A percentile compares a stretch with the other conserved stretches of the same genome.
These are phyloP conservation scores for Ginglymostoma cirratum DNA, from an alignment of 2,113 vertebrate genomes.

Conservation along the genomic window DNA sequence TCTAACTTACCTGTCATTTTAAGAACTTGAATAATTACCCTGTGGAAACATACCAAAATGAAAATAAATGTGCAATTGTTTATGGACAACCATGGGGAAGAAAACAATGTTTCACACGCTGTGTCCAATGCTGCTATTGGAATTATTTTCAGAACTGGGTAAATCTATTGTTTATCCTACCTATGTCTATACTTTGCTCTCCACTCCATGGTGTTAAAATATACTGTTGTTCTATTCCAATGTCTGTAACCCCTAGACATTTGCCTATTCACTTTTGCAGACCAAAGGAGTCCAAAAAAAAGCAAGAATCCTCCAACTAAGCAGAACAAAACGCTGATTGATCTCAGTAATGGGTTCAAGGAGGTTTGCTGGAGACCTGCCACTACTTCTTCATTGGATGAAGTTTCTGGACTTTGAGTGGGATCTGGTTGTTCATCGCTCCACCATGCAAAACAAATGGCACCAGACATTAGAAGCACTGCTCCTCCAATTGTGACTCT, in stretches of 20 bases:
- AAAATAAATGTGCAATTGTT: not conserved
- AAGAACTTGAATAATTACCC: not conserved
- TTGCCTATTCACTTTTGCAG: constrained; percentile 47
- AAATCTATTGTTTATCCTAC: not conserved
- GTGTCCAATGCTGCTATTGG: too few species aligned
- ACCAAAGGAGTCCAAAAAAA: constrained; percentile 57
- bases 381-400: constrained; percentile 15
- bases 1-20: not conserved
- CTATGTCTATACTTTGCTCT: constrained; percentile 21
- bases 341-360: constrained; percentile 50
- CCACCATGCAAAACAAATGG: constrained; percentile 61
- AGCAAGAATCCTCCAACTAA: constrained; percentile 55
- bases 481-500: constrained; percentile 49
- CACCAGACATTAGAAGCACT: constrained; percentile 53
- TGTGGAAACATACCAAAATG: too few species aligned
- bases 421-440: constrained; percentile 47
- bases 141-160: too few species aligned
- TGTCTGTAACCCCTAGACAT: constrained; percentile 46
- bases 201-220: not conserved
- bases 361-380: constrained; percentile 37
- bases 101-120: not conserved
- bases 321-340: constrained; percentile 56
- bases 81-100: not conserved
- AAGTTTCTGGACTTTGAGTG: not conserved
- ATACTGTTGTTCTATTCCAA: constrained; percentile 11